These are phyloP conservation scores for Drosophila kohkoa DNA, from an alignment of 1,140 invertebrate genomes.

Conservation along the genomic window DNA sequence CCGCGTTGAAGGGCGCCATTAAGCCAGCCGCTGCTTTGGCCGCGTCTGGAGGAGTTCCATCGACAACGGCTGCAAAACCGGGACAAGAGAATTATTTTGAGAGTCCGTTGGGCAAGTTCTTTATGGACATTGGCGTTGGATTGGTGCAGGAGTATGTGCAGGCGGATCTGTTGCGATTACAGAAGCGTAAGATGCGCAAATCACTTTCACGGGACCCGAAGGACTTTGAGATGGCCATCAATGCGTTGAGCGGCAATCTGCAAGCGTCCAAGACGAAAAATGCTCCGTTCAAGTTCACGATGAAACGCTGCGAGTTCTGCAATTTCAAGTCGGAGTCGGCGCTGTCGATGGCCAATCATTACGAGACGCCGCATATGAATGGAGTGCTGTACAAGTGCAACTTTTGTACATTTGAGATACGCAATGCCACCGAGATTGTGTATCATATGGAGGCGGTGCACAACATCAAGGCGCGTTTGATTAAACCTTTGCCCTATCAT, in stretches of 20 bases:
- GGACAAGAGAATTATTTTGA: conserved; percentile 89
- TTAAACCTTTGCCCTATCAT: conserved; percentile 94
- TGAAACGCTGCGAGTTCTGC: conserved; percentile 95
- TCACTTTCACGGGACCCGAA: conserved; percentile 88
- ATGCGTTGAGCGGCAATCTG: conserved; percentile 92
- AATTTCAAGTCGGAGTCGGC: conserved; percentile 96
- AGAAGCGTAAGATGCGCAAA: conserved; percentile 91
- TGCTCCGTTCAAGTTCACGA: conserved; percentile 91
- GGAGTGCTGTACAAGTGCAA: conserved; percentile 94
- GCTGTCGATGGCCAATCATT: conserved; percentile 94
- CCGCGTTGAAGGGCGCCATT: conserved; percentile 85
- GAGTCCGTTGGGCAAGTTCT: conserved; percentile 95
- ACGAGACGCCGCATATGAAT: conserved; percentile 96
- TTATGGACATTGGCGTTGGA: conserved; percentile 96
- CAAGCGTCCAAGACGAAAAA: conserved; percentile 96
- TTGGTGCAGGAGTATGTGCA: conserved; percentile 97
- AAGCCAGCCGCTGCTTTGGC: conserved; percentile 84
- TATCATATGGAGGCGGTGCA: conserved; percentile 97
- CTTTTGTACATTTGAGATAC: conserved; percentile 93
- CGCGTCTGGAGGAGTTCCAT: conserved; percentile 64
- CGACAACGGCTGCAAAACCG: conserved; percentile 54
- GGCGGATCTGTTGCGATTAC: conserved; percentile 93
- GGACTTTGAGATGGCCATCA: conserved; percentile 91
- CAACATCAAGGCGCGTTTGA: conserved; percentile 92
- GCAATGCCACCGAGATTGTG: conserved; percentile 94